Conservation (phyloP, 2,797 vertebrate genomes). For the Parauchenoglanis ngamensis region DNA sequence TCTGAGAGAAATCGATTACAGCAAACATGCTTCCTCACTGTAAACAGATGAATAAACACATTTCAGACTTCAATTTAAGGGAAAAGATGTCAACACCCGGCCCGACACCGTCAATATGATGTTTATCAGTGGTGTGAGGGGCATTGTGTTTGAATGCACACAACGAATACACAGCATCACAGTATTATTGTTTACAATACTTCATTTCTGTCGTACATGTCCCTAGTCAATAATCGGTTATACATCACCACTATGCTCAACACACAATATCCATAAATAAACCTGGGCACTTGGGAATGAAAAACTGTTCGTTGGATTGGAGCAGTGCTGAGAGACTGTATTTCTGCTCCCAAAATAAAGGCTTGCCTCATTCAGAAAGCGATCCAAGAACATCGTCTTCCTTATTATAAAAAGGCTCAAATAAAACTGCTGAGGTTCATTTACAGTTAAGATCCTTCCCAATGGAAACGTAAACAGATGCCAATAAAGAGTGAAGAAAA, state of each 20-base stretch:
- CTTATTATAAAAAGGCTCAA: not conserved
- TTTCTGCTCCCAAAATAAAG: not conserved
- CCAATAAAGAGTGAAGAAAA: not conserved
- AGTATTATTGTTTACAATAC: not conserved
- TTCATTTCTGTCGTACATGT: not conserved
- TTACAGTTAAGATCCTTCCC: slow-evolving; percentile 1
- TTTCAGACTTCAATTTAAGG: not conserved
- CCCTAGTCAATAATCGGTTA: no score
- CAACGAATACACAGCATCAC: not conserved
- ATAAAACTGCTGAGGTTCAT: not conserved
- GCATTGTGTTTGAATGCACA: not conserved
- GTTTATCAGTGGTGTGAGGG: not conserved
- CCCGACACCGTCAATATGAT: not conserved
- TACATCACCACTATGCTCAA: not conserved
- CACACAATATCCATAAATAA: not conserved
- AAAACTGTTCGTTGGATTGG: not conserved
- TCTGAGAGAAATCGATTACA: not conserved
- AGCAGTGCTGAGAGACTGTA: no score
- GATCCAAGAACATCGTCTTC: not conserved
- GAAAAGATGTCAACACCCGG: not conserved
- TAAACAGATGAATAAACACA: slow-evolving; percentile 24
- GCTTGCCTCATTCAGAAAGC: not conserved
- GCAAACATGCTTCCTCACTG: not conserved
- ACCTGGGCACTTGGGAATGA: not conserved
- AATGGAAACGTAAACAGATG: not conserved